Evolutionary conservation across 2,797 vertebrate genomes (phyloP).

Genomic region (Octomys mimax): DNA sequence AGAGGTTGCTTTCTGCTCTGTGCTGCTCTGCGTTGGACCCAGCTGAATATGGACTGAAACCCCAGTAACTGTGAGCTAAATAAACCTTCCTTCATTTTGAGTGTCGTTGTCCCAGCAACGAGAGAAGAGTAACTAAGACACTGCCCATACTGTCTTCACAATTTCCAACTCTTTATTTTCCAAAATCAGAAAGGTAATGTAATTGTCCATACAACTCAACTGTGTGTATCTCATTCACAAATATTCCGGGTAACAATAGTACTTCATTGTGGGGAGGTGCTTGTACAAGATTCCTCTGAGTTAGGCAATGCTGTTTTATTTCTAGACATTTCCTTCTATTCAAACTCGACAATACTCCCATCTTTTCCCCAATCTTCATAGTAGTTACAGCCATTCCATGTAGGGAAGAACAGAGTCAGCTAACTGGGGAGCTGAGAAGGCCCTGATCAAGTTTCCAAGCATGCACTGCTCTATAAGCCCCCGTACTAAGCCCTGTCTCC

Average conservation of each 20-base stretch:
- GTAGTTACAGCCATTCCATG: not conserved
- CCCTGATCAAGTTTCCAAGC: slow-evolving; percentile 11
- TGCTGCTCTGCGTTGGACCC: too few species aligned
- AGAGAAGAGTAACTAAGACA: too few species aligned
- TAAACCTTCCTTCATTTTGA: too few species aligned
- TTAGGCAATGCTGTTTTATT: not conserved
- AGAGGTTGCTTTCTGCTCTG: too few species aligned
- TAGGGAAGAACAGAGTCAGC: not conserved
- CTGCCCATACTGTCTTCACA: not conserved
- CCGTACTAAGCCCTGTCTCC: not conserved
- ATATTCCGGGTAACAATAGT: not conserved
- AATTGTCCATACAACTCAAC: not conserved
- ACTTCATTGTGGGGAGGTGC: not conserved
- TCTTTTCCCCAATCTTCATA: not conserved
- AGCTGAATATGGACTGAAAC: too few species aligned
- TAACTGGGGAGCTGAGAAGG: not conserved
- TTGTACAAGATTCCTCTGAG: not conserved
- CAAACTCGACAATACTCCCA: not conserved
- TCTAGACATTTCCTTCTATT: not conserved
- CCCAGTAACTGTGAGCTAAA: too few species aligned
- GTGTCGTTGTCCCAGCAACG: too few species aligned
- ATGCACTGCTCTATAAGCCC: not conserved
- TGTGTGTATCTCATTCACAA: not conserved
- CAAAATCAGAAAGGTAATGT: not conserved
- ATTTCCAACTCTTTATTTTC: not conserved